phyloP scores from a whole-genome alignment of 2,113 vertebrate species.

The Tretioscincus oriximinensis region DNA sequence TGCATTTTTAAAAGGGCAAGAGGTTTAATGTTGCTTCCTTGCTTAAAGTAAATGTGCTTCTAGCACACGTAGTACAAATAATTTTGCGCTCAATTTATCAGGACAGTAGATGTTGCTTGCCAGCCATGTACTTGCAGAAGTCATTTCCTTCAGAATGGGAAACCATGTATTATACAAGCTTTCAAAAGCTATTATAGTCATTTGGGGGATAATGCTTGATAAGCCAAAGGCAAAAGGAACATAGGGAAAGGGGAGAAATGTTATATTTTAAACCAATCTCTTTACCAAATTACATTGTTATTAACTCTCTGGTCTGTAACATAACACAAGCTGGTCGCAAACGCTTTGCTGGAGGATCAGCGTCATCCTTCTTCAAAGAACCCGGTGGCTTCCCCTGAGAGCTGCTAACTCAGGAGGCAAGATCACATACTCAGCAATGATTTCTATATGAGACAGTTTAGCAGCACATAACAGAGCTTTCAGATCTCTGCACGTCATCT shows the following conservation, averaged over 20 bases:
- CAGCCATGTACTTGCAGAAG: conserved; percentile 1
- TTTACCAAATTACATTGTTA: conserved; percentile 5
- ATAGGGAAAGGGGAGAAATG: fast-evolving
- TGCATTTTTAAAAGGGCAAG: neutral
- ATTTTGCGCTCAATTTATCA: conserved; percentile 13
- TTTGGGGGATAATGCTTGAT: conserved; percentile 4
- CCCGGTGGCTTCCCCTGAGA: neutral
- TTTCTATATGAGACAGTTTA: neutral
- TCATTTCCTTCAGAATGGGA: neutral
- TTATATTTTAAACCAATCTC: conserved; percentile 20
- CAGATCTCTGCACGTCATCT: neutral
- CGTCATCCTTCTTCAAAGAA: neutral
- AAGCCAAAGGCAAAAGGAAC: neutral
- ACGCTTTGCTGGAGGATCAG: neutral
- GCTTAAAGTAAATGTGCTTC: neutral
- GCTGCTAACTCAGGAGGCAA: neutral
- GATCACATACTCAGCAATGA: neutral
- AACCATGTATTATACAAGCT: neutral
- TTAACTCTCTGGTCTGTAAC: conserved; percentile 14
- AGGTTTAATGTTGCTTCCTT: neutral
- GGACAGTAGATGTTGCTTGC: neutral
- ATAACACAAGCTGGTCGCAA: neutral
- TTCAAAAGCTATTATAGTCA: neutral
- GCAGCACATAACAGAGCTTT: neutral
- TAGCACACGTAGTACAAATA: neutral